Conservation (phyloP, 2,888 invertebrate species). For the Sinohyriopsis cumingii region DNA sequence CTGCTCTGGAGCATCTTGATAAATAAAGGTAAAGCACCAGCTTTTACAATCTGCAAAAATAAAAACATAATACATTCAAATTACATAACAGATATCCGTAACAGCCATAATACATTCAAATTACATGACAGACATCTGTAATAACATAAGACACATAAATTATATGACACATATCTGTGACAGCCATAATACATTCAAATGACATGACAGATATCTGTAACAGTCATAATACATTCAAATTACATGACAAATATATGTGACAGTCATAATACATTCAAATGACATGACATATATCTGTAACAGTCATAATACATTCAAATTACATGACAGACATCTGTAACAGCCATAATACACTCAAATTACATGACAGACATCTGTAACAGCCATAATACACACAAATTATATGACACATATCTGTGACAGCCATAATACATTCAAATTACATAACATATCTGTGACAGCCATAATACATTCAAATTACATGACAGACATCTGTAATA, state of each 20-base stretch:
- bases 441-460: neutral
- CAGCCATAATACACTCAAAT: too few species aligned
- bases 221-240: too few species aligned
- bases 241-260: too few species aligned
- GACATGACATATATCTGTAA: neutral
- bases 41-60: constrained; percentile 55
- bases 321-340: neutral
- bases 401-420: neutral
- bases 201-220: too few species aligned
- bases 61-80: neutral
- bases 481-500: too few species aligned
- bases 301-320: neutral
- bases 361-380: neutral
- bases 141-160: too few species aligned
- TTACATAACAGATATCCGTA: neutral
- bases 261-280: neutral
- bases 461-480: neutral
- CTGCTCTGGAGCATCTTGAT: constrained; percentile 52
- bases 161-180: too few species aligned
- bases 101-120: neutral
- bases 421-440: neutral
- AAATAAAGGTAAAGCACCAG: constrained; percentile 52
- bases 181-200: too few species aligned
- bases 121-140: neutral
- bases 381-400: neutral